Base-by-base conservation (phyloP, 1,140 invertebrate genomes). In the Trigoniulus corallinus region DNA sequence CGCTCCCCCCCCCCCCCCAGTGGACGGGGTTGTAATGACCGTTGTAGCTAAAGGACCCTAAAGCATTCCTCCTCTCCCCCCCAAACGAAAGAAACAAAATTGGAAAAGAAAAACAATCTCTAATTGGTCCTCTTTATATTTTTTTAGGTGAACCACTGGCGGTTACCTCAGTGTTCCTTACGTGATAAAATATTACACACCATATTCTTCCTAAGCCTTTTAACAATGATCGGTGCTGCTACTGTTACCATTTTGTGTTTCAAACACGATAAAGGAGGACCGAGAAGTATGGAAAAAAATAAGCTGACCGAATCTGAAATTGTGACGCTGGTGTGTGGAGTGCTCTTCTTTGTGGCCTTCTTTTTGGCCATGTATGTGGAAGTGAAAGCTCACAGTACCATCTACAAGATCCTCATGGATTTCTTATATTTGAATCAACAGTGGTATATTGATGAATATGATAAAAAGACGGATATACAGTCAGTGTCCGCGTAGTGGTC, bases 301-400 rank as follows among this genome's bases (percentile, higher is more conserved):
- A 64, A 72, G 48, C 62, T 74, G 29, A 72, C 67, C 0, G 59
- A 63, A 3, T 67, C 71, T 26, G 72, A 74, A 55, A 63, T 72
- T 13, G 64, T 74, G 4, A 74, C 72, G 1, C 59, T 74, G 18
- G 64, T 68, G 0, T 73, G 72, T 58, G 73, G 72, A 0, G 69
- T 74, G 3, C 57, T 71, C 24, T 74, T 74, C 57, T 74, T 74
- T 57, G 62, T 74, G 20, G 70, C 72, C 7, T 74, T 74, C 54
- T 74, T 74, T 58, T 61, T 74, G 7, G 71, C 72, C 34, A 74
- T 74, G 68, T 72, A 73, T 53, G 72, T 72, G 21, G 71, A 74
- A 58, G 71, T 74, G 20, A 74, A 74, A 54, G 72, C 72, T 15
- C 60, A 64, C 27, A 63, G 71, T 53, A 73, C 72, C 1, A 54